Evolutionary conservation across 1,140 invertebrate species (phyloP).

Genomic region (Drosophila burlai): DNA sequence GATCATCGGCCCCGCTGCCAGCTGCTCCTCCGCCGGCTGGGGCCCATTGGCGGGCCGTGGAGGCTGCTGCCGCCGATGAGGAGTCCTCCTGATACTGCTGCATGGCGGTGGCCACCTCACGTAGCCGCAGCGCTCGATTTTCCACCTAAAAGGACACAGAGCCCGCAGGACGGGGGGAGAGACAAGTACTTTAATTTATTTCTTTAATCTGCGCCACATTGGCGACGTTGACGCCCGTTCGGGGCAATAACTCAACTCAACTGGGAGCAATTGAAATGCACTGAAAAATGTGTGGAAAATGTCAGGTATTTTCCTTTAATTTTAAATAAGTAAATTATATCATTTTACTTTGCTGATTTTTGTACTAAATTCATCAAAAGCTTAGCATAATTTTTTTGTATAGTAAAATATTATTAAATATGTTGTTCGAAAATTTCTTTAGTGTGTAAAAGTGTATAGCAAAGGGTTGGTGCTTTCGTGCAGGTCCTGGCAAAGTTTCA

Average conservation of each 20-base stretch:
- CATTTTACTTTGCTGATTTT: too few species aligned
- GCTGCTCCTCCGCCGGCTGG: constrained; percentile 50
- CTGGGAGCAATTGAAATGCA: constrained; percentile 49
- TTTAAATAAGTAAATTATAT: too few species aligned
- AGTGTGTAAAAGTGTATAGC: neutral
- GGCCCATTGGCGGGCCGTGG: constrained; percentile 69
- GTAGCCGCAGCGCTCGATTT: constrained; percentile 90
- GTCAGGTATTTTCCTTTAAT: too few species aligned
- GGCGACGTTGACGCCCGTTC: constrained; percentile 58
- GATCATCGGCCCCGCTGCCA: constrained; percentile 74
- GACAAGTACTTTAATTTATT: constrained; percentile 78
- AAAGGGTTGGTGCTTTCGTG: constrained; percentile 17
- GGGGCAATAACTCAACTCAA: constrained; percentile 70
- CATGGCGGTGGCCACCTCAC: constrained; percentile 85
- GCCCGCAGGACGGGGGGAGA: neutral
- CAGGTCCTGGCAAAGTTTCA: constrained; percentile 43
- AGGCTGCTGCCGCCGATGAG: constrained; percentile 57
- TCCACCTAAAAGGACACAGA: constrained; percentile 87
- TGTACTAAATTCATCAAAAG: neutral
- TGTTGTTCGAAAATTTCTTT: neutral
- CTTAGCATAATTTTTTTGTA: neutral
- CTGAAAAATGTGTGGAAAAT: neutral
- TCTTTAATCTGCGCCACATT: constrained; percentile 75
- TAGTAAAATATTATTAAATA: too few species aligned
- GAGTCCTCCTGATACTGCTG: constrained; percentile 84